Conservation (phyloP, 2,888 invertebrate species). For the Stomorhina lunata region DNA sequence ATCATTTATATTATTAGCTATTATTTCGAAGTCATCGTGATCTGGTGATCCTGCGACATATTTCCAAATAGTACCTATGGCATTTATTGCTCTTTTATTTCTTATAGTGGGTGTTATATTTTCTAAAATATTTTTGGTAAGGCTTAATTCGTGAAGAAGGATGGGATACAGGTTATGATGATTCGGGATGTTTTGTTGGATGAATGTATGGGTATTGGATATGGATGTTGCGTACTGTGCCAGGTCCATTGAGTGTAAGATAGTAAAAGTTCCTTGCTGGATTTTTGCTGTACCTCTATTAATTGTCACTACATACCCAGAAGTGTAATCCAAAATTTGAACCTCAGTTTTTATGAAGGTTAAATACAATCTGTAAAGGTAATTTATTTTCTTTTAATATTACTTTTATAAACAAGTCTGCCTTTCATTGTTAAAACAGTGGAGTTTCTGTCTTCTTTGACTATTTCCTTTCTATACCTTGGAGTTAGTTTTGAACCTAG, state of each 20-base stretch:
- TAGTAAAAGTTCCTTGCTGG: neutral
- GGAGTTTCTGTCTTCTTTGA: neutral
- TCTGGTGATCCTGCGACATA: conserved; percentile 20
- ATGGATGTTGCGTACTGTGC: too few relatives aligned
- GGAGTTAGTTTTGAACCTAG: conserved; percentile 19
- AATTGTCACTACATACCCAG: neutral
- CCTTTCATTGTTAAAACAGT: neutral
- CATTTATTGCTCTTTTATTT: conserved; percentile 35
- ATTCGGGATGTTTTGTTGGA: neutral
- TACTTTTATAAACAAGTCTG: neutral
- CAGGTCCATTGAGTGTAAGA: neutral
- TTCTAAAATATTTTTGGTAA: too few relatives aligned
- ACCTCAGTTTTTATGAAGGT: neutral
- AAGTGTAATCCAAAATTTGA: conserved; percentile 3
- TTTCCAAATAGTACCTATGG: conserved; percentile 25
- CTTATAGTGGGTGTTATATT: too few relatives aligned
- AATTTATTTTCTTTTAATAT: too few relatives aligned
- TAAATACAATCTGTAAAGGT: too few relatives aligned
- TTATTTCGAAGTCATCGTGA: conserved; percentile 31
- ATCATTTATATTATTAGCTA: neutral
- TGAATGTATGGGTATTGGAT: neutral
- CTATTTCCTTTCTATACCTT: neutral
- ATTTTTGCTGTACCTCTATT: neutral
- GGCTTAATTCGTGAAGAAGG: too few relatives aligned
- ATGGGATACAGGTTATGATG: too few relatives aligned